Evolutionary conservation across 2,888 invertebrate species (phyloP).

Genomic region (Atrina japonica): DNA sequence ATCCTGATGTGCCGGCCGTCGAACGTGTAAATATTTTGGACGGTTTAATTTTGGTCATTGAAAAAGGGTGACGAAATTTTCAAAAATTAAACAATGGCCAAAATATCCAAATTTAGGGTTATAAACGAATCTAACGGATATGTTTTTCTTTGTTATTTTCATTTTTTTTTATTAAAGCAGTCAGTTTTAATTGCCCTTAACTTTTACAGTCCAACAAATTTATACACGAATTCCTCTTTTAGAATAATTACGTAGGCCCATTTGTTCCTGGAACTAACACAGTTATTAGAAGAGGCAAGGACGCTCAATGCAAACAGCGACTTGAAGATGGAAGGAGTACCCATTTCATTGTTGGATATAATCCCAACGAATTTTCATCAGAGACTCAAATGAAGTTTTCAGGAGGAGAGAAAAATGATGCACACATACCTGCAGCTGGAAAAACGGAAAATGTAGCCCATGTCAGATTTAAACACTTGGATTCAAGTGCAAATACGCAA

Average conservation of each 20-base stretch:
- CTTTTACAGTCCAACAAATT: too few species aligned
- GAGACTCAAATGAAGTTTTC: conserved; percentile 59
- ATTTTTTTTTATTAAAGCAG: too few species aligned
- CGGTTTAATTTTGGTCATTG: too few species aligned
- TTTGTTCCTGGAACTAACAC: conserved; percentile 56
- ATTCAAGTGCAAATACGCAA: conserved; percentile 67
- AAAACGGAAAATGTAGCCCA: conserved; percentile 57
- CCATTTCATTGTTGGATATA: conserved; percentile 69
- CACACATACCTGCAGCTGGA: conserved; percentile 61
- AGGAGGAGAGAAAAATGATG: conserved; percentile 56
- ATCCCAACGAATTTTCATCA: conserved; percentile 57
- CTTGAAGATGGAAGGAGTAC: conserved; percentile 56
- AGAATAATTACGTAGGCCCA: conserved; percentile 68
- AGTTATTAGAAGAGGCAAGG: conserved; percentile 49
- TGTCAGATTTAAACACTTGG: conserved; percentile 57
- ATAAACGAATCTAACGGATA: too few species aligned
- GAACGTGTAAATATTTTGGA: too few species aligned
- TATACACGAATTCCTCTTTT: too few species aligned
- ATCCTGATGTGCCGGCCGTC: too few species aligned
- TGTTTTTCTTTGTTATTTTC: too few species aligned
- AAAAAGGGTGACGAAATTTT: too few species aligned
- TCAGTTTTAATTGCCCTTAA: too few species aligned
- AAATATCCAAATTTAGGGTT: too few species aligned
- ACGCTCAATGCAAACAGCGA: conserved; percentile 46
- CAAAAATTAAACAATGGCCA: too few species aligned